These are phyloP conservation scores for Chaetodon trifasciatus DNA, from an alignment of 2,797 vertebrate genomes.

Conservation along the genomic window DNA sequence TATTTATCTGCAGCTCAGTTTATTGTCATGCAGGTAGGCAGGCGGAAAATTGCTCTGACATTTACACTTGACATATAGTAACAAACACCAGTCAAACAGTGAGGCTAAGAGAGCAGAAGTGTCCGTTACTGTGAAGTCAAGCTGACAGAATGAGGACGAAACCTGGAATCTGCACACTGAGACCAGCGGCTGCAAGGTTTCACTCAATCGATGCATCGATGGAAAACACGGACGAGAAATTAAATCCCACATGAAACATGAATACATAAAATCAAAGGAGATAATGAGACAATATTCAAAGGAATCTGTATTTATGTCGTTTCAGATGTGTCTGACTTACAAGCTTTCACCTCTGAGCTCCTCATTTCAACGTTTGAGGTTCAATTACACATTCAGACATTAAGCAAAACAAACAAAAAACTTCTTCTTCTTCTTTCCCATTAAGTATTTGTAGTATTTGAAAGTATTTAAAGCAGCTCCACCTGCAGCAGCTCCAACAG, in stretches of 20 bases:
- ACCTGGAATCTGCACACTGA: not conserved
- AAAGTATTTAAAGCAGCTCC: too few relatives aligned
- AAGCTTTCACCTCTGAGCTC: too few relatives aligned
- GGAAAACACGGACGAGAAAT: not conserved
- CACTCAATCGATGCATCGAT: not conserved
- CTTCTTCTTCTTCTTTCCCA: too few relatives aligned
- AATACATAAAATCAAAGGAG: too few relatives aligned
- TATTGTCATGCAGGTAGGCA: slow-evolving; percentile 11
- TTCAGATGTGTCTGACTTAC: too few relatives aligned
- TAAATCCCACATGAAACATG: not conserved
- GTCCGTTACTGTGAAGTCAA: not conserved
- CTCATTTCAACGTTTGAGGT: too few relatives aligned
- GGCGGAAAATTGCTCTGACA: slow-evolving; percentile 33
- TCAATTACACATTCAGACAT: too few relatives aligned
- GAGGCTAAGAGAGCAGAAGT: not conserved
- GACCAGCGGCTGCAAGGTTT: not conserved
- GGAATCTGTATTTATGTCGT: too few relatives aligned
- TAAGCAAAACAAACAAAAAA: too few relatives aligned
- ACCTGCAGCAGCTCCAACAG: too few relatives aligned
- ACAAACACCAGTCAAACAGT: not conserved
- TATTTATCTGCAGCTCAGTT: slow-evolving; percentile 1
- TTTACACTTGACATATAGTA: slow-evolving; percentile 13
- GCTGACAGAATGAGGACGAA: slow-evolving; percentile 23
- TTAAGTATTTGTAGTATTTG: too few relatives aligned
- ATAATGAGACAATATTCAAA: too few relatives aligned